Conservation (phyloP, 2,888 invertebrate species). For the Graphium colonna region DNA sequence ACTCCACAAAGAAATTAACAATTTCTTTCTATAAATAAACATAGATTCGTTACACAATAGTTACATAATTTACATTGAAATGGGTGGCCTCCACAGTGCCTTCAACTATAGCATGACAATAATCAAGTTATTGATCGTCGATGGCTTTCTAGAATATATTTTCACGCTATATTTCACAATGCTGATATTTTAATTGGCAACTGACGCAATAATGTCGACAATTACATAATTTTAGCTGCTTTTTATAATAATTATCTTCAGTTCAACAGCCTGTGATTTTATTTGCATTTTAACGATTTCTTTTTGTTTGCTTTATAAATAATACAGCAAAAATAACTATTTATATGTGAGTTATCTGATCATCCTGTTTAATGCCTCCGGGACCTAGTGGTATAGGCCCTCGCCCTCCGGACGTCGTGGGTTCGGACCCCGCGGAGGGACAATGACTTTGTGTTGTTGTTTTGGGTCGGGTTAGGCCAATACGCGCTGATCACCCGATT, state of each 20-base stretch:
- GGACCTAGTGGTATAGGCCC: too few species aligned
- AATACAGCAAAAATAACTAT: background rate
- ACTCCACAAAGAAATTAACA: too few species aligned
- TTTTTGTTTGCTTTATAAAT: background rate
- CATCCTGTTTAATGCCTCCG: too few species aligned
- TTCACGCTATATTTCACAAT: background rate
- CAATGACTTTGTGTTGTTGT: too few species aligned
- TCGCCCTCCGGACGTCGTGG: too few species aligned
- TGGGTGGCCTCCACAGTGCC: background rate
- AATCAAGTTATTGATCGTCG: background rate
- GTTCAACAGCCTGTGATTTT: background rate
- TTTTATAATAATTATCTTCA: background rate
- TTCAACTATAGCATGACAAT: background rate
- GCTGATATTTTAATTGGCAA: background rate
- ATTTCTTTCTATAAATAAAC: too few species aligned
- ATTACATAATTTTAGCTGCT: background rate
- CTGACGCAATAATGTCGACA: background rate
- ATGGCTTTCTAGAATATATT: background rate
- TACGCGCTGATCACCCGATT: too few species aligned
- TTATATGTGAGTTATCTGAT: too few species aligned
- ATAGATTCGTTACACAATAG: background rate
- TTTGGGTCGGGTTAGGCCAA: too few species aligned
- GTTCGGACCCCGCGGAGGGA: too few species aligned
- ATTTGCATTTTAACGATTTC: too few species aligned
- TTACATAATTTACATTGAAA: background rate